phyloP scores from a whole-genome alignment of 1,140 invertebrate genomes.

The Pemphigus obesinymphae region DNA sequence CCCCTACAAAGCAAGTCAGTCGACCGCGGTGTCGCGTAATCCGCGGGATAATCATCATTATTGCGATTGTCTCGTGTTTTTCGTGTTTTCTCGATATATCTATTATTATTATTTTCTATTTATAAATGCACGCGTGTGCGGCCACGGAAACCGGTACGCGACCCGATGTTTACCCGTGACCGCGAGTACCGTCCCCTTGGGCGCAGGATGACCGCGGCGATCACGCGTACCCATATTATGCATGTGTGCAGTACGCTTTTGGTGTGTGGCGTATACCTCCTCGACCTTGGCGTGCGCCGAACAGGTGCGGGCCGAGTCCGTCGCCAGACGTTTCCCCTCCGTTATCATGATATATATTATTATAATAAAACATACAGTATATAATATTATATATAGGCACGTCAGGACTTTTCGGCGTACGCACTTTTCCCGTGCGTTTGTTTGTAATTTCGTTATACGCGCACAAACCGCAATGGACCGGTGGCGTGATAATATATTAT shows the following conservation, averaged over 20 bases:
- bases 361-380: too few relatives aligned
- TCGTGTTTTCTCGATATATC: background rate
- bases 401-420: too few relatives aligned
- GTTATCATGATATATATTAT: too few relatives aligned
- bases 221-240: background rate
- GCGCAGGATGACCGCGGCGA: background rate
- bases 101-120: background rate
- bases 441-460: too few relatives aligned
- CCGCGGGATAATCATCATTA: background rate
- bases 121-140: background rate
- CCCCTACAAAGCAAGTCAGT: too few relatives aligned
- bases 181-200: background rate
- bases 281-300: conserved; percentile 28
- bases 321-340: background rate
- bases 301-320: background rate
- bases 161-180: background rate
- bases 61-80: background rate
- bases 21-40: background rate
- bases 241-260: background rate
- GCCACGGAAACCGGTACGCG: background rate
- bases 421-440: too few relatives aligned
- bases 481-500: too few relatives aligned
- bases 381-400: too few relatives aligned
- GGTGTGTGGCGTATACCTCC: conserved; percentile 7
- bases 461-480: too few relatives aligned